A percentile compares a stretch with the other conserved stretches of the same genome.
These are phyloP conservation scores for Nomada lathburiana DNA, from an alignment of 2,888 invertebrate species.

Conservation along the genomic window DNA sequence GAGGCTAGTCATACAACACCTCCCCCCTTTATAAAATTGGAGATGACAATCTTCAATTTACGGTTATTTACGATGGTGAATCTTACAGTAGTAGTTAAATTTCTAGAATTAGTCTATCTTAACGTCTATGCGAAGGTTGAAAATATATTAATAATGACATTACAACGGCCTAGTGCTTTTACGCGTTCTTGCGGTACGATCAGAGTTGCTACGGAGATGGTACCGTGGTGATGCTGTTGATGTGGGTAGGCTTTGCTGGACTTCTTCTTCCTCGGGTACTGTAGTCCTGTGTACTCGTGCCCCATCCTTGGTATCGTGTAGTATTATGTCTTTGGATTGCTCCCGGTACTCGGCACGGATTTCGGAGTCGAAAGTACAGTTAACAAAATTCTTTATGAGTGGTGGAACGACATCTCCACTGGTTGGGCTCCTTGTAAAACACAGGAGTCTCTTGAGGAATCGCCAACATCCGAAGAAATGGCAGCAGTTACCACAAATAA, in stretches of 20 bases:
- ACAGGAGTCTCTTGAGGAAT: constrained; percentile 31
- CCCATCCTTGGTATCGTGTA: neutral
- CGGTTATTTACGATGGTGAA: no score
- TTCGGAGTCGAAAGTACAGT: constrained; percentile 60
- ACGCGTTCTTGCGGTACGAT: neutral
- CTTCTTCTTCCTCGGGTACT: neutral
- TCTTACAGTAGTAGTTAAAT: no score
- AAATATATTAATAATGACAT: neutral
- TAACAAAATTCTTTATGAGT: constrained; percentile 62
- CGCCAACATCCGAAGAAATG: constrained; percentile 31
- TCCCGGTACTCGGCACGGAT: constrained; percentile 4
- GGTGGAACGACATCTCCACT: constrained; percentile 54
- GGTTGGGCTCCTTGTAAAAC: constrained; percentile 27
- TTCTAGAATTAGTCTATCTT: no score
- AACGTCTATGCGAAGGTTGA: no score
- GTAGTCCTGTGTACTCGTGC: no score
- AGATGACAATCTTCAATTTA: no score
- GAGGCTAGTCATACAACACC: no score
- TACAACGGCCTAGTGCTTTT: constrained; percentile 24
- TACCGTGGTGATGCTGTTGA: neutral
- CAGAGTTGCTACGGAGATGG: neutral
- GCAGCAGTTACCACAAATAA: constrained; percentile 25
- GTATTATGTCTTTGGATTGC: neutral
- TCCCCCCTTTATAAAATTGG: no score
- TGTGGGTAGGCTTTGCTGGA: neutral